These are phyloP conservation scores for Halcyon malimbica DNA, from an alignment of 2,113 vertebrate genomes.

Conservation along the genomic window DNA sequence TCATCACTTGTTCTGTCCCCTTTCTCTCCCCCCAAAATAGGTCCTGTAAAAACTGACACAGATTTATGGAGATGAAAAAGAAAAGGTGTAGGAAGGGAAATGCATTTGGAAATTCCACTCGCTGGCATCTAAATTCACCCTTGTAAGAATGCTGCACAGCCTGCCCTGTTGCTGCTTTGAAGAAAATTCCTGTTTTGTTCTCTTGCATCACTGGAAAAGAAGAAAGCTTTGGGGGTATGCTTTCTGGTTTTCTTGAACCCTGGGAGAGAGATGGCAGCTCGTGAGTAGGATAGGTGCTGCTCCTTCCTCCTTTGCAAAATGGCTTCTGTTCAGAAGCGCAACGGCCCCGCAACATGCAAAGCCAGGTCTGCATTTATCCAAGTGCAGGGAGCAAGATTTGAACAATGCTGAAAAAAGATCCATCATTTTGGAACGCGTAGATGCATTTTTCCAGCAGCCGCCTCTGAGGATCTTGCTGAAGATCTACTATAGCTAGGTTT, in stretches of 20 bases:
- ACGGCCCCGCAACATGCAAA: neutral
- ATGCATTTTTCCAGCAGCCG: neutral
- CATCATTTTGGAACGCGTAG: neutral
- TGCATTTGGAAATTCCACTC: slow-evolving; percentile 23
- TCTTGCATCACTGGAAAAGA: neutral
- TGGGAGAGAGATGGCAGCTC: neutral
- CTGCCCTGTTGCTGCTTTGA: neutral
- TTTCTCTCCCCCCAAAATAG: slow-evolving; percentile 3
- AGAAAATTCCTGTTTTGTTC: slow-evolving; percentile 7
- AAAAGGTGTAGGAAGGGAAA: slow-evolving; percentile 37
- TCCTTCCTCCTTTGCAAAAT: neutral
- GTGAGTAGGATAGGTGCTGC: neutral
- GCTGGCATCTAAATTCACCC: slow-evolving; percentile 19
- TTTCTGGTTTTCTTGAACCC: neutral
- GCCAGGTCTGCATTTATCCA: neutral
- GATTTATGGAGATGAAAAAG: slow-evolving; percentile 47
- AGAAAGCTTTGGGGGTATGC: neutral
- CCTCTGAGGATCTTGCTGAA: neutral
- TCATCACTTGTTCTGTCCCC: slow-evolving; percentile 36
- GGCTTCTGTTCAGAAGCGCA: neutral
- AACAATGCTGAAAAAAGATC: neutral
- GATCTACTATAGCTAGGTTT: neutral
- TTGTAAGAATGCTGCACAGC: neutral
- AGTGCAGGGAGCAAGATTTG: neutral
- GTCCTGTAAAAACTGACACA: slow-evolving; percentile 43